Evolutionary conservation across 2,113 vertebrate genomes (phyloP).

Genomic region (Ornithorhynchus anatinus): DNA sequence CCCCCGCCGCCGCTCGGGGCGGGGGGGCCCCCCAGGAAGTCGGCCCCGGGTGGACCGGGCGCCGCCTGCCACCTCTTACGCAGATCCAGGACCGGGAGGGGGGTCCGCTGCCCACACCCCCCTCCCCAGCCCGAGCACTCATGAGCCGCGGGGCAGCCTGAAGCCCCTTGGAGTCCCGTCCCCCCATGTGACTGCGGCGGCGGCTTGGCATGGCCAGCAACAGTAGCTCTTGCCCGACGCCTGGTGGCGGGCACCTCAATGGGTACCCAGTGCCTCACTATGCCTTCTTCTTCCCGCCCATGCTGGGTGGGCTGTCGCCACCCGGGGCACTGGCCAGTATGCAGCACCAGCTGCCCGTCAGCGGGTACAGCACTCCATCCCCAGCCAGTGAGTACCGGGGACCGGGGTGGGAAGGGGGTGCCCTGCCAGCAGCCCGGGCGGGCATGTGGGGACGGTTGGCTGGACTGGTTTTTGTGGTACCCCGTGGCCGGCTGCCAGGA

Average conservation of each 20-base stretch:
- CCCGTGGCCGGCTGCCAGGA: neutral
- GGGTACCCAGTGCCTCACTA: slow-evolving; percentile 92
- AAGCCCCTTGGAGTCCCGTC: slow-evolving; percentile 18
- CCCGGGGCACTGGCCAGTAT: slow-evolving; percentile 80
- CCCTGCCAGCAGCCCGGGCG: neutral
- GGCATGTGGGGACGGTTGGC: too few relatives aligned
- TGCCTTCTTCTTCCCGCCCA: slow-evolving; percentile 95
- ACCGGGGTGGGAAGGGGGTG: fast-evolving
- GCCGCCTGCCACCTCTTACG: neutral
- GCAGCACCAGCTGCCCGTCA: slow-evolving; percentile 87
- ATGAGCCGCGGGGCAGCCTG: slow-evolving; percentile 47
- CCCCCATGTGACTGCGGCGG: slow-evolving; percentile 41
- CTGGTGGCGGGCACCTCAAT: slow-evolving; percentile 83
- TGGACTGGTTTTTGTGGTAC: neutral
- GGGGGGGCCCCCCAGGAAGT: neutral
- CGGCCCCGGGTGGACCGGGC: neutral
- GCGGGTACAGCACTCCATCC: slow-evolving; percentile 95
- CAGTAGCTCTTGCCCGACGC: slow-evolving; percentile 86
- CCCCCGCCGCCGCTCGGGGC: slow-evolving; percentile 9
- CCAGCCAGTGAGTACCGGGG: slow-evolving; percentile 89
- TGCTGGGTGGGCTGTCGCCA: slow-evolving; percentile 90
- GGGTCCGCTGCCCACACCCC: slow-evolving; percentile 44
- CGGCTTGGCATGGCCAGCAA: slow-evolving; percentile 88
- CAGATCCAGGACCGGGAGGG: slow-evolving; percentile 1
- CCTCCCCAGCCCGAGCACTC: slow-evolving; percentile 23